These are phyloP conservation scores for Anguilla anguilla DNA, from an alignment of 2,797 vertebrate species.

Conservation along the genomic window DNA sequence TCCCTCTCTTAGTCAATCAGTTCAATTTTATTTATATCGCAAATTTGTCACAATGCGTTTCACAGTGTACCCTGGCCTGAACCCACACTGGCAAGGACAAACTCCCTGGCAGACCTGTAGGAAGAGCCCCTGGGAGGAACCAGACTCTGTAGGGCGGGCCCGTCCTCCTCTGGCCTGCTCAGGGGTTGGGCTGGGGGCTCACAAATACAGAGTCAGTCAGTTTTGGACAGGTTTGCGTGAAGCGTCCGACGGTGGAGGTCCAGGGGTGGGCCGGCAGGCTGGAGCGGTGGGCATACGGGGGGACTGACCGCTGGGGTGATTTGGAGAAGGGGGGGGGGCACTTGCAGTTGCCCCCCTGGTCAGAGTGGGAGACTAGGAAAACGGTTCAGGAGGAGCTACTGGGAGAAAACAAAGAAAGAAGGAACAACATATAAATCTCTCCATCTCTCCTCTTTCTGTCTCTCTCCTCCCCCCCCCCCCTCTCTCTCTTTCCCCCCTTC, in stretches of 20 bases:
- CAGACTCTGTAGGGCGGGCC: too few relatives aligned
- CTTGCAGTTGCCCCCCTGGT: too few relatives aligned
- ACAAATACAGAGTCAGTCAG: too few relatives aligned
- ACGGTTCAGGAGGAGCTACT: too few relatives aligned
- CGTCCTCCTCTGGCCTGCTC: neutral
- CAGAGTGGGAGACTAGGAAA: too few relatives aligned
- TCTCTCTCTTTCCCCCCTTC: slow-evolving; percentile 38
- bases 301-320: neutral
- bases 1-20: neutral
- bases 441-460: neutral
- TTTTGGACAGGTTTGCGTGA: too few relatives aligned
- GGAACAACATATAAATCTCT: neutral
- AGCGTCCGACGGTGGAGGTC: too few relatives aligned
- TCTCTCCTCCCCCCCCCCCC: neutral
- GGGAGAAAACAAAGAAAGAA: too few relatives aligned
- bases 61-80: neutral
- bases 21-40: neutral
- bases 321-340: too few relatives aligned
- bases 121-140: too few relatives aligned
- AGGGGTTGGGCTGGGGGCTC: too few relatives aligned
- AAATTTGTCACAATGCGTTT: neutral
- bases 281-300: neutral
- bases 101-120: neutral
- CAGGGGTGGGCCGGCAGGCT: too few relatives aligned
- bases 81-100: neutral